phyloP scores from a whole-genome alignment of 2,113 vertebrate genomes.

The Chitala chitala region DNA sequence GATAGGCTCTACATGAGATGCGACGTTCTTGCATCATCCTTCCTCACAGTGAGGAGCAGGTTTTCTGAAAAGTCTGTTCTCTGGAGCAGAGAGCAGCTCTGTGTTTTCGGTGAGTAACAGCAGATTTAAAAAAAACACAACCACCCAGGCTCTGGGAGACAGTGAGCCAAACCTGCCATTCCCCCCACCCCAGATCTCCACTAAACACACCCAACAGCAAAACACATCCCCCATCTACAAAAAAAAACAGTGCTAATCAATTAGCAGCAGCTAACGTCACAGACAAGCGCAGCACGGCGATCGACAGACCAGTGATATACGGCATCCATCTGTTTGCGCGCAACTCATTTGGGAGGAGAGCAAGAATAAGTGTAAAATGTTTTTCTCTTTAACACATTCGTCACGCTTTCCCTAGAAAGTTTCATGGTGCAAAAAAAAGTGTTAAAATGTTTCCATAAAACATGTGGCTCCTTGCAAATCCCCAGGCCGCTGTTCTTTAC shows the following conservation, averaged over 20 bases:
- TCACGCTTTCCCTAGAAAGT: conserved; percentile 25
- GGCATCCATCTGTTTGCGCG: conserved; percentile 44
- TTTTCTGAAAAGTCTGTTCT: too few relatives aligned
- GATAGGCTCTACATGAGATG: too few relatives aligned
- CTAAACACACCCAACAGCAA: conserved; percentile 13
- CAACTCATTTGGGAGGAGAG: not conserved
- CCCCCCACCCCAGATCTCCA: conserved; percentile 25
- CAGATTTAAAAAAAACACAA: too few relatives aligned
- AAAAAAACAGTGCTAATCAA: conserved; percentile 48
- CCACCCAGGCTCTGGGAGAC: too few relatives aligned
- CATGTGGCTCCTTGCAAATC: conserved; percentile 5
- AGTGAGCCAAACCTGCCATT: too few relatives aligned
- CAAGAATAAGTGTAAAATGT: conserved; percentile 7
- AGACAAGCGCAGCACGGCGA: conserved; percentile 30
- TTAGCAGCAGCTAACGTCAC: conserved; percentile 49
- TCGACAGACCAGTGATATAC: conserved; percentile 37
- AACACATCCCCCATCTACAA: conserved; percentile 31
- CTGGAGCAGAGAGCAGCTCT: too few relatives aligned
- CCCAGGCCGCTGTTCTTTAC: conserved; percentile 9
- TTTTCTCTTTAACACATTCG: conserved; percentile 13
- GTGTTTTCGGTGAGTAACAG: too few relatives aligned
- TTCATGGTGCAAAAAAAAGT: conserved; percentile 1
- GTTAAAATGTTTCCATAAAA: conserved; percentile 19
- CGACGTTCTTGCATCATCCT: too few relatives aligned
- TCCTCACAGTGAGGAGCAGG: too few relatives aligned